These are phyloP conservation scores for Apodemia hepburni DNA, from an alignment of 2,888 invertebrate species.

Conservation along the genomic window DNA sequence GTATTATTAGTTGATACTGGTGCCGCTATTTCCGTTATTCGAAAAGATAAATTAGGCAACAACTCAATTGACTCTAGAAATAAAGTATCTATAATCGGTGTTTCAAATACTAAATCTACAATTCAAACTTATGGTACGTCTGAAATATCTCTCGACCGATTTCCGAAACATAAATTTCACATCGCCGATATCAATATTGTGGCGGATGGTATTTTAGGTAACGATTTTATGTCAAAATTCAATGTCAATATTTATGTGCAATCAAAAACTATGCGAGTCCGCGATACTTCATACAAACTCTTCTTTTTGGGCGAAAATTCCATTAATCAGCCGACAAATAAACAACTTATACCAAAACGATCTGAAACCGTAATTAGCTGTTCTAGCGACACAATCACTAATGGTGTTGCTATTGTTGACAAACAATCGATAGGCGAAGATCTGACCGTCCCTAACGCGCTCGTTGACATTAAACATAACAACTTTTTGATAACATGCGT, in stretches of 20 bases:
- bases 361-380: slow-evolving; percentile 37
- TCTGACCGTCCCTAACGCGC: slow-evolving; percentile 34
- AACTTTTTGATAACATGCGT: slow-evolving; percentile 31
- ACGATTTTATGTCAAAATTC: slow-evolving; percentile 39
- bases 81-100: slow-evolving; percentile 36
- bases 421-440: slow-evolving; percentile 32
- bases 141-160: slow-evolving; percentile 32
- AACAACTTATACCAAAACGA: slow-evolving; percentile 29
- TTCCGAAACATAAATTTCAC: slow-evolving; percentile 36
- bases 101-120: slow-evolving; percentile 32
- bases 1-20: slow-evolving; percentile 39
- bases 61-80: slow-evolving; percentile 27
- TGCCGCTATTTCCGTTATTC: slow-evolving; percentile 35
- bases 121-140: slow-evolving; percentile 32
- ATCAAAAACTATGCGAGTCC: slow-evolving; percentile 38
- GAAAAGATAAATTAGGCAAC: slow-evolving; percentile 30
- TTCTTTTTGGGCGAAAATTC: slow-evolving; percentile 27
- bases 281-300: slow-evolving; percentile 33
- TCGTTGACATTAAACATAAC: slow-evolving; percentile 31
- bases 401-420: slow-evolving; percentile 32
- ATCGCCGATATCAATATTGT: slow-evolving; percentile 35
- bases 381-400: slow-evolving; percentile 24
- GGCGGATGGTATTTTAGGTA: slow-evolving; percentile 37
- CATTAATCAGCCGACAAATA: slow-evolving; percentile 2
- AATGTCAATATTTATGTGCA: slow-evolving; percentile 35